Percentiles rank a stretch among this genome's conserved stretches.
Conservation (phyloP, 2,888 invertebrate species). For the Molanna angustata region DNA sequence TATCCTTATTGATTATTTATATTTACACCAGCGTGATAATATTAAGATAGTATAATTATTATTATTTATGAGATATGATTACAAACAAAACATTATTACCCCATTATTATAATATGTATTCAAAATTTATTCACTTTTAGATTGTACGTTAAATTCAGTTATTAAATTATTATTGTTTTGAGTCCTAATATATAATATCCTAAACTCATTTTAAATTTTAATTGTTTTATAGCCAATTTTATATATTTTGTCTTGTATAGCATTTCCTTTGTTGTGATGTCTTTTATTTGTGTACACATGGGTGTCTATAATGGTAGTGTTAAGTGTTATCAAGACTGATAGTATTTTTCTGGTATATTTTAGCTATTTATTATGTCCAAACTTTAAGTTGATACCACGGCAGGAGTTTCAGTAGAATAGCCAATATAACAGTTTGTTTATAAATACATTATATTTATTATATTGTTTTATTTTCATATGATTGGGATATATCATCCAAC, state of each 20-base stretch:
- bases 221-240: conserved; percentile 12
- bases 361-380: conserved; percentile 30
- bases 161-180: too few relatives aligned
- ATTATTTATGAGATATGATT: too few relatives aligned
- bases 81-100: too few relatives aligned
- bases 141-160: too few relatives aligned
- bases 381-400: too few relatives aligned
- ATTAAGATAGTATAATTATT: conserved; percentile 12
- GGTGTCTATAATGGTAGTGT: conserved; percentile 24
- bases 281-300: conserved; percentile 22
- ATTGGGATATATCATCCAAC: not conserved
- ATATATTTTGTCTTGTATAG: conserved; percentile 16
- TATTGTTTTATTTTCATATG: too few relatives aligned
- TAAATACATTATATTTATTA: too few relatives aligned
- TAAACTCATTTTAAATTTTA: conserved; percentile 4
- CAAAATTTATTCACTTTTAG: too few relatives aligned
- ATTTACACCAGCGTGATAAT: conserved; percentile 17
- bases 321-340: conserved; percentile 34
- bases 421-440: too few relatives aligned
- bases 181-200: not conserved
- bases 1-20: conserved; percentile 15
- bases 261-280: conserved; percentile 25
- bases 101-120: too few relatives aligned
- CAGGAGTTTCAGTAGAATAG: too few relatives aligned
- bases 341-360: conserved; percentile 31